Evolutionary conservation across 2,113 vertebrate genomes (phyloP).

Genomic region (Lampris incognitus): DNA sequence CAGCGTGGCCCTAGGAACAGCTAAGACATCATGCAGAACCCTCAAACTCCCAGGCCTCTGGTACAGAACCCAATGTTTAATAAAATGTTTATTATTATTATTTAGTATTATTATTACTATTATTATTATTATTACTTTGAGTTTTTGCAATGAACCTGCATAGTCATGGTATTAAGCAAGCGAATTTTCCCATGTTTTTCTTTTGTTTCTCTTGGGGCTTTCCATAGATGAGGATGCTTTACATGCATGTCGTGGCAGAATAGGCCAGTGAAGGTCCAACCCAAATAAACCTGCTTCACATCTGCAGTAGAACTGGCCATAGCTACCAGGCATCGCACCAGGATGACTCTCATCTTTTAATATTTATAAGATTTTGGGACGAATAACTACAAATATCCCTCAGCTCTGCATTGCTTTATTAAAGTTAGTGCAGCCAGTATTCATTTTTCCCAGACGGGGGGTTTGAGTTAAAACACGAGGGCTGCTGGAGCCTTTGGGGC

Average conservation of each 20-base stretch:
- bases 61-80: too few species aligned
- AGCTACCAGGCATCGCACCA: constrained; percentile 36
- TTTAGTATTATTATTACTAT: too few species aligned
- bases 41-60: too few species aligned
- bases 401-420: constrained; percentile 43
- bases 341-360: constrained; percentile 43
- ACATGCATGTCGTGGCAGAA: constrained; percentile 1
- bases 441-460: constrained; percentile 39
- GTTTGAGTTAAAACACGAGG: constrained; percentile 52
- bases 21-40: too few species aligned
- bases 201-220: too few species aligned
- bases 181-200: too few species aligned
- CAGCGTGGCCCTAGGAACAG: too few species aligned
- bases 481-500: constrained; percentile 33
- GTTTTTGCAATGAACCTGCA: too few species aligned
- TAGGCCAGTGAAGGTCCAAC: constrained; percentile 18
- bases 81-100: too few species aligned
- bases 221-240: too few species aligned
- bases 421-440: constrained; percentile 53
- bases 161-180: too few species aligned
- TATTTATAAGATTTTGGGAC: constrained; percentile 49
- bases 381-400: constrained; percentile 42
- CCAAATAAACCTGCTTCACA: constrained; percentile 25
- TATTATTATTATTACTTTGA: too few species aligned
- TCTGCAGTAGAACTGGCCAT: neutral